phyloP scores from a whole-genome alignment of 2,797 vertebrate genomes.

The Pelochelys cantorii region DNA sequence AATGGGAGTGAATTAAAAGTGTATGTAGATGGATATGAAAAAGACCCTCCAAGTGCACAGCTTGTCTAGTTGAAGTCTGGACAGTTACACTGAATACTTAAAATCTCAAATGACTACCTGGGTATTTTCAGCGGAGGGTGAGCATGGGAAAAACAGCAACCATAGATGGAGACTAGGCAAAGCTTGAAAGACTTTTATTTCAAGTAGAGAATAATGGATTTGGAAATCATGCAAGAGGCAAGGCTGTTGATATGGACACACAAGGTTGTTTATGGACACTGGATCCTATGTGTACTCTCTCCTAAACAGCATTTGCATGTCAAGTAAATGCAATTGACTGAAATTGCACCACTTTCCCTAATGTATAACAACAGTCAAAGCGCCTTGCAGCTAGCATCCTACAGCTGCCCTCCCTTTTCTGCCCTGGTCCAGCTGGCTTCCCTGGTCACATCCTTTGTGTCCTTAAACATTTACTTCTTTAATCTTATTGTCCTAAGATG shows the following conservation, averaged over 20 bases:
- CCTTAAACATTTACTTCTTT: background rate
- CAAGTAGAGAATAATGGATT: background rate
- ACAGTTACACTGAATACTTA: background rate
- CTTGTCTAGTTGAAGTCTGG: background rate
- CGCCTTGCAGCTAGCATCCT: background rate
- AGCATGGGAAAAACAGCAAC: background rate
- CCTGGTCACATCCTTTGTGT: background rate
- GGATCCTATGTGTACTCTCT: constrained; percentile 20
- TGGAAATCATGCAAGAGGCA: constrained; percentile 24
- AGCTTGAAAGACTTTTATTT: constrained; percentile 13
- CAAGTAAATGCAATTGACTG: background rate
- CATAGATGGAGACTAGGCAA: background rate
- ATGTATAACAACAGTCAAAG: background rate
- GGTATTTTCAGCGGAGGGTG: constrained; percentile 1
- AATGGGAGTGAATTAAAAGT: background rate
- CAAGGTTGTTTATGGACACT: constrained; percentile 19
- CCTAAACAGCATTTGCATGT: background rate
- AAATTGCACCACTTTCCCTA: background rate
- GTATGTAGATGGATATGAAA: background rate
- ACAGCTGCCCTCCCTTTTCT: background rate
- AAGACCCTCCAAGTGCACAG: background rate
- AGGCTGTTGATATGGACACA: background rate
- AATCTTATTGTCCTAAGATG: background rate
- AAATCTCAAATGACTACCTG: background rate
- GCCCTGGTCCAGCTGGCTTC: background rate